Conservation (phyloP, 2,888 invertebrate genomes). For the Pyrrhosoma nymphula region DNA sequence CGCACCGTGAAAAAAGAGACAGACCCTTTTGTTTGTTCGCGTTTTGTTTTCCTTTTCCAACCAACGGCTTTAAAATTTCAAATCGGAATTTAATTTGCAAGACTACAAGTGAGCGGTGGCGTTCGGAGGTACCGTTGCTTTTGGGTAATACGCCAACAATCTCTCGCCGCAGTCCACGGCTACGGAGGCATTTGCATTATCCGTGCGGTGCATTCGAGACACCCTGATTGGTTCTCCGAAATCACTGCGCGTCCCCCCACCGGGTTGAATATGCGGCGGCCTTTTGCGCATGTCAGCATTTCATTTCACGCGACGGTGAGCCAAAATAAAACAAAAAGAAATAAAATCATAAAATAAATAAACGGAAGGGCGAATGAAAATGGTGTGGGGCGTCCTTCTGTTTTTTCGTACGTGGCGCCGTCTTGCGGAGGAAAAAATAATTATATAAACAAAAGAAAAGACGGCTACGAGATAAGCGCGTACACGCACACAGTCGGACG, state of each 20-base stretch:
- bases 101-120: slow-evolving; percentile 46
- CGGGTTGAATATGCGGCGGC: slow-evolving; percentile 47
- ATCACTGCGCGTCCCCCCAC: slow-evolving; percentile 26
- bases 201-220: slow-evolving; percentile 63
- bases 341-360: not conserved
- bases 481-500: not conserved
- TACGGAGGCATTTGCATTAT: slow-evolving; percentile 43
- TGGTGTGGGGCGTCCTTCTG: slow-evolving; percentile 36
- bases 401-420: slow-evolving; percentile 54
- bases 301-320: slow-evolving; percentile 59
- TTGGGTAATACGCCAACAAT: slow-evolving; percentile 51
- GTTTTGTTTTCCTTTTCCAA: not conserved
- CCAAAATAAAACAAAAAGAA: not conserved
- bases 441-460: not conserved
- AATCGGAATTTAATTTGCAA: slow-evolving; percentile 52
- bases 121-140: slow-evolving; percentile 29
- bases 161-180: not conserved
- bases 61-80: slow-evolving; percentile 43
- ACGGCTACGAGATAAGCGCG: slow-evolving; percentile 39
- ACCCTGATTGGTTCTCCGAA: slow-evolving; percentile 59
- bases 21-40: not conserved
- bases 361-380: not conserved
- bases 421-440: slow-evolving; percentile 1
- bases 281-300: slow-evolving; percentile 62
- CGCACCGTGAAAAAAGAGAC: not conserved